These are phyloP conservation scores for Drosophila baimaii DNA, from an alignment of 1,140 invertebrate species.

Conservation along the genomic window DNA sequence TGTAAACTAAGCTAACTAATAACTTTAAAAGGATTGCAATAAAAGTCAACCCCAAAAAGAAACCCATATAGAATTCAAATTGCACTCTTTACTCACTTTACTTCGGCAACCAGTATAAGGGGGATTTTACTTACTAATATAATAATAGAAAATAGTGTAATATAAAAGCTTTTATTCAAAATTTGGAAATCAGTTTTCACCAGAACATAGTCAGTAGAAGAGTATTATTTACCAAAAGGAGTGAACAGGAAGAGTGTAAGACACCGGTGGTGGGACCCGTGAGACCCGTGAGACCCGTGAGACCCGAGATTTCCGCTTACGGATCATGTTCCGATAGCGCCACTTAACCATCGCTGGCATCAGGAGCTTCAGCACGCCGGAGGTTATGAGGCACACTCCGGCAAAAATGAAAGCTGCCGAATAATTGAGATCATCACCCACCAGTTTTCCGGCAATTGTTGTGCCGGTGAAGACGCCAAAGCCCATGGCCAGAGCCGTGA, in stretches of 20 bases:
- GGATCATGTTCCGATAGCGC: background rate
- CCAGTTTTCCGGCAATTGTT: constrained; percentile 55
- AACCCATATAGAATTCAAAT: background rate
- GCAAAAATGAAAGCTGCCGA: constrained; percentile 61
- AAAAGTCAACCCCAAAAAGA: constrained; percentile 54
- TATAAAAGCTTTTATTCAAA: constrained; percentile 40
- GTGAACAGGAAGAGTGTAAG: constrained; percentile 33
- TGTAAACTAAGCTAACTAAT: constrained; percentile 78
- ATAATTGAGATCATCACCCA: constrained; percentile 35
- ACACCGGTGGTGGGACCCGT: no score
- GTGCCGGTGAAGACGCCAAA: constrained; percentile 72
- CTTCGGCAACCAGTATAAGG: no score
- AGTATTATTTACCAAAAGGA: constrained; percentile 52
- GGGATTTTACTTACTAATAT: no score
- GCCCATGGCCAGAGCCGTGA: constrained; percentile 73
- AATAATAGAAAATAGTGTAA: no score
- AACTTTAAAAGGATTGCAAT: constrained; percentile 72
- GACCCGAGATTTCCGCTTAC: background rate
- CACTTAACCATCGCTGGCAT: constrained; percentile 33
- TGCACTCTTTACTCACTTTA: no score
- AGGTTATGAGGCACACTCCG: constrained; percentile 57
- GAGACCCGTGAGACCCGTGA: no score
- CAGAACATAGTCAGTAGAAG: constrained; percentile 39
- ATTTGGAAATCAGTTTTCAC: constrained; percentile 11
- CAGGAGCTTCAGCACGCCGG: constrained; percentile 60